These are phyloP conservation scores for Cerastis rubricosa DNA, from an alignment of 2,888 invertebrate species.

Conservation along the genomic window DNA sequence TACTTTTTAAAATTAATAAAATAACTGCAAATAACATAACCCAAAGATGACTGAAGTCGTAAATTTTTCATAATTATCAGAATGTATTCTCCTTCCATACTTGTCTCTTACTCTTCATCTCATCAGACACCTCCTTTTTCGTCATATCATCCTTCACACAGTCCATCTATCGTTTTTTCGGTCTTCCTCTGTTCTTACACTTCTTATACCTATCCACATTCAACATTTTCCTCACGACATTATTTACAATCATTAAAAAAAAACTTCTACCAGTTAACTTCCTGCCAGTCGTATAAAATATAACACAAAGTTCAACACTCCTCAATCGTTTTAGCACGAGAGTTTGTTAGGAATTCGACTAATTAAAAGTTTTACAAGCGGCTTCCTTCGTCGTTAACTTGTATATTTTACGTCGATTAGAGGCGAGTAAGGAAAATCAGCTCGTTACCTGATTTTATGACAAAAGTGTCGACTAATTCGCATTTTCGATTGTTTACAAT, in stretches of 20 bases:
- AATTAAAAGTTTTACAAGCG: constrained; percentile 57
- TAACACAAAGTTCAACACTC: constrained; percentile 33
- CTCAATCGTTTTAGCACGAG: constrained; percentile 21
- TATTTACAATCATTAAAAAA: background rate
- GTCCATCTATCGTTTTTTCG: too few species aligned
- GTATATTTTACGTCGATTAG: constrained; percentile 43
- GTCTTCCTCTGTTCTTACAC: too few species aligned
- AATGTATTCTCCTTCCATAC: too few species aligned
- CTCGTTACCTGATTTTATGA: constrained; percentile 37
- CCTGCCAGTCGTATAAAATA: constrained; percentile 40
- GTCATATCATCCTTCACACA: too few species aligned
- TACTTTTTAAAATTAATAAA: too few species aligned
- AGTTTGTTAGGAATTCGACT: constrained; percentile 52
- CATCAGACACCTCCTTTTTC: too few species aligned
- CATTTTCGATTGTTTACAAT: constrained; percentile 7
- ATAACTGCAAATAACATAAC: too few species aligned
- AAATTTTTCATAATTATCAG: too few species aligned
- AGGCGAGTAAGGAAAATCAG: constrained; percentile 18
- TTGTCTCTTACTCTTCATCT: too few species aligned
- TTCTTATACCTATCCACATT: too few species aligned
- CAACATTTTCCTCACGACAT: background rate
- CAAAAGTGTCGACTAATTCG: constrained; percentile 34
- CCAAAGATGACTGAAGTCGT: background rate
- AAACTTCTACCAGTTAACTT: constrained; percentile 7
- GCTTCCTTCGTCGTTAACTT: constrained; percentile 27